Percentiles rank a stretch among this genome's conserved stretches.
phyloP scores from a whole-genome alignment of 2,797 vertebrate genomes.

The Cheirogaleus major region DNA sequence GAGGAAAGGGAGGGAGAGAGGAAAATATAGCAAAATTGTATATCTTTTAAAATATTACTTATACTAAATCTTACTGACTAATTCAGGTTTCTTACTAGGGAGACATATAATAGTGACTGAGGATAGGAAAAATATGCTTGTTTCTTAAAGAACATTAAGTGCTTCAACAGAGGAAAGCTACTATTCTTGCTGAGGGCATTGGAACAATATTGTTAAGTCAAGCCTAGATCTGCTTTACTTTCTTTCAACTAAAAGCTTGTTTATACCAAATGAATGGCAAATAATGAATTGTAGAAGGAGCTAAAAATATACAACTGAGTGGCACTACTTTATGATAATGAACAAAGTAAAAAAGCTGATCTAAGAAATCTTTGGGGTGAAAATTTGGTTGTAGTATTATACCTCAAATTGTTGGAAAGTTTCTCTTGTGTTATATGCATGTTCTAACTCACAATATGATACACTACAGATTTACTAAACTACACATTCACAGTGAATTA shows the following conservation, averaged over 20 bases:
- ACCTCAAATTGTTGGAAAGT: not conserved
- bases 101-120: not conserved
- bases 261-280: conserved; percentile 31
- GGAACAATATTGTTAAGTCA: not conserved
- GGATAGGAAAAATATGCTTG: not conserved
- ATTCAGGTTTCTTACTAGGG: not conserved
- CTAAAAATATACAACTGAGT: not conserved
- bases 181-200: not conserved
- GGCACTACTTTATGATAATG: not conserved
- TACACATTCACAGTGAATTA: not conserved
- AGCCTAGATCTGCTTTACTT: not conserved
- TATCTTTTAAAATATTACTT: not conserved
- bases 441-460: not conserved
- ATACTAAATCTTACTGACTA: not conserved
- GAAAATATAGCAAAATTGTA: not conserved
- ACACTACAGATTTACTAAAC: not conserved
- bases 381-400: not conserved
- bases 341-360: not conserved
- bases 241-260: conserved; percentile 32
- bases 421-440: not conserved
- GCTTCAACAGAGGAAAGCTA: conserved; percentile 45
- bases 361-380: not conserved
- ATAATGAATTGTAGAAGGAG: not conserved
- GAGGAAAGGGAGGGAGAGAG: not conserved
- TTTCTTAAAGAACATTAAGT: conserved; percentile 19